These are phyloP conservation scores for Drosophila carrolli DNA, from an alignment of 1,140 invertebrate species.

Conservation along the genomic window DNA sequence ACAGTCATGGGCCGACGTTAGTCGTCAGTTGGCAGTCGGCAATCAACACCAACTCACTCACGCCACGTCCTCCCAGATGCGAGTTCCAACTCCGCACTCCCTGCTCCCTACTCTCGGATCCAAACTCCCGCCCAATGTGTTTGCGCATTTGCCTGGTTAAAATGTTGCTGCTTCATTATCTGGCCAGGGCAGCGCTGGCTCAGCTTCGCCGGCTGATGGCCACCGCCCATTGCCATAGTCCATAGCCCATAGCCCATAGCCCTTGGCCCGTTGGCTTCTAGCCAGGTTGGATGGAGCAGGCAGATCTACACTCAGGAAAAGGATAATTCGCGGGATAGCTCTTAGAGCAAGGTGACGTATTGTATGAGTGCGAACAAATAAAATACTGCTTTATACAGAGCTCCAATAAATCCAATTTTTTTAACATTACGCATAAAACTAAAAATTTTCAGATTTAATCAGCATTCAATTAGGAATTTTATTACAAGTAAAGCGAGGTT, in stretches of 20 bases:
- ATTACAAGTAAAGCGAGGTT: too few species aligned
- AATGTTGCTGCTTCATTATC: constrained; percentile 82
- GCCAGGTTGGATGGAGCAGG: constrained; percentile 18
- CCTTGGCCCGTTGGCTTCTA: constrained; percentile 4
- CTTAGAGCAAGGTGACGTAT: too few species aligned
- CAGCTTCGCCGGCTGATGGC: constrained; percentile 23
- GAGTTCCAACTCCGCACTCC: background rate
- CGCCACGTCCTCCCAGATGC: constrained; percentile 1
- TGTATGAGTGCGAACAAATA: too few species aligned
- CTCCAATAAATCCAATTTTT: too few species aligned
- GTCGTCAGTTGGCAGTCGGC: constrained; percentile 56
- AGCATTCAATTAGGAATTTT: too few species aligned
- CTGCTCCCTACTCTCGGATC: background rate
- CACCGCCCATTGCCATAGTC: constrained; percentile 5
- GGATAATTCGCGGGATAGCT: too few species aligned
- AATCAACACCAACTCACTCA: constrained; percentile 63
- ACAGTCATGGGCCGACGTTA: constrained; percentile 13
- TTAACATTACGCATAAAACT: too few species aligned
- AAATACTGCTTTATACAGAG: too few species aligned
- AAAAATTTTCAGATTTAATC: too few species aligned
- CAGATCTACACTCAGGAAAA: constrained; percentile 10
- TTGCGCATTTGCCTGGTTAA: constrained; percentile 79
- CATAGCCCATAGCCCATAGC: background rate
- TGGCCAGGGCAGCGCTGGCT: constrained; percentile 58
- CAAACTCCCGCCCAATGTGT: constrained; percentile 25